These are phyloP conservation scores for Onthophagus sagittarius DNA, from an alignment of 2,888 invertebrate species.

Conservation along the genomic window DNA sequence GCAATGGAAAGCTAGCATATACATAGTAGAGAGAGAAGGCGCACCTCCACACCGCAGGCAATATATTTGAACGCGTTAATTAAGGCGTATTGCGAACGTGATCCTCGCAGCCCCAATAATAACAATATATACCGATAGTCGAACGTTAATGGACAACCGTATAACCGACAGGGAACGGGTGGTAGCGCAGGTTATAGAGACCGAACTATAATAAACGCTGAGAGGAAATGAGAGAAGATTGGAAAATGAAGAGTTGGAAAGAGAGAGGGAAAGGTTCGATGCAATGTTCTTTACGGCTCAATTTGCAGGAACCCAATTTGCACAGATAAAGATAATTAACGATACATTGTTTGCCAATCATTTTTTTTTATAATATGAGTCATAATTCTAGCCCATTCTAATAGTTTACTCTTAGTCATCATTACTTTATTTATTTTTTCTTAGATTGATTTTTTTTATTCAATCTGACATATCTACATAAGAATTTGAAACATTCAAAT, in stretches of 20 bases:
- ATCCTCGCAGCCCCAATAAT: not conserved
- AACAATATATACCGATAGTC: not conserved
- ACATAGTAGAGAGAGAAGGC: not conserved
- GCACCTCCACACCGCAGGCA: not conserved
- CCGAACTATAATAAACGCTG: not conserved
- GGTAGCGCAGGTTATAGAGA: not conserved
- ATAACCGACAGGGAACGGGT: not conserved
- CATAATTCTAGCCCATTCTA: not conserved
- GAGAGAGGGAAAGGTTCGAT: not conserved
- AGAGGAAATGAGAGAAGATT: not conserved
- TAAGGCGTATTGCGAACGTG: not conserved
- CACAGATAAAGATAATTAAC: not conserved
- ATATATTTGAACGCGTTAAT: not conserved
- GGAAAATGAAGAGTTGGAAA: not conserved
- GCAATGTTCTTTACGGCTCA: not conserved
- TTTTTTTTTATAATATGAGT: too few species aligned
- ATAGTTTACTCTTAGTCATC: not conserved
- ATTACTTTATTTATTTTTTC: too few species aligned
- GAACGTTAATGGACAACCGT: not conserved
- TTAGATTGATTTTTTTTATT: too few species aligned
- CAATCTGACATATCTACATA: too few species aligned
- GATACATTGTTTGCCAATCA: not conserved
- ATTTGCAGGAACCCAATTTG: not conserved
- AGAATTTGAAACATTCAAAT: too few species aligned
- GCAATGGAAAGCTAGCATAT: not conserved